Evolutionary conservation across 2,888 invertebrate species (phyloP).

Genomic region (Drosophila flavopinicola): DNA sequence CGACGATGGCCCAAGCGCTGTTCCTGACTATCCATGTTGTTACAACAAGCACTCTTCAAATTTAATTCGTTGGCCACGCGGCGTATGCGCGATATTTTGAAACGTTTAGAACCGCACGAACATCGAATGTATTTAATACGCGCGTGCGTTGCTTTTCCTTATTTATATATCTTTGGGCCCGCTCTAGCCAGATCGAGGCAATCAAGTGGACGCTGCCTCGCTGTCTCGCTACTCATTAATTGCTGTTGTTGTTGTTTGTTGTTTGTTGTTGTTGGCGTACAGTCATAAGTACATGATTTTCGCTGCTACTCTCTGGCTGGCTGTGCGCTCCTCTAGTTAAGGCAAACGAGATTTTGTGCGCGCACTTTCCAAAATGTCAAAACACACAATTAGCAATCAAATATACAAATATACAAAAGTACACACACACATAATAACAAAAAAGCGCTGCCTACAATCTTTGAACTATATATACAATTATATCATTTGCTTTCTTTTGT

Average conservation of each 20-base stretch:
- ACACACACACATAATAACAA: constrained; percentile 3
- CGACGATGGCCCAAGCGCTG: constrained; percentile 79
- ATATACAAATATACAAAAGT: constrained; percentile 1
- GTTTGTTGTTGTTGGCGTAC: constrained; percentile 23
- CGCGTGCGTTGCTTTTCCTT: constrained; percentile 82
- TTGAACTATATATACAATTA: constrained; percentile 13
- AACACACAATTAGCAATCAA: constrained; percentile 48
- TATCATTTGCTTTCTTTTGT: constrained; percentile 26
- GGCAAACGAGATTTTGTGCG: constrained; percentile 71
- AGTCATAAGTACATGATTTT: constrained; percentile 62
- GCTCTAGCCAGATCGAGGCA: constrained; percentile 82
- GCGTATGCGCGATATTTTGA: constrained; percentile 53
- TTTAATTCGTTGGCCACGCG: constrained; percentile 33
- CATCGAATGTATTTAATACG: constrained; percentile 71
- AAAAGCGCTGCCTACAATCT: background rate
- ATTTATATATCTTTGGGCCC: constrained; percentile 83
- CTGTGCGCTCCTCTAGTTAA: constrained; percentile 55
- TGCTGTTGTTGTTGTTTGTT: constrained; percentile 33
- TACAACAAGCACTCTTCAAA: constrained; percentile 23
- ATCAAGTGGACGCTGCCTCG: constrained; percentile 75
- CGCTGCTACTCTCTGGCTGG: constrained; percentile 41
- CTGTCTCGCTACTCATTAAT: constrained; percentile 57
- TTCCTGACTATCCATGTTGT: constrained; percentile 35
- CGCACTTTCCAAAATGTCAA: constrained; percentile 77
- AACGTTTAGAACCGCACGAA: constrained; percentile 62